Conservation (phyloP, 2,797 vertebrate genomes). For the Anas georgica region DNA sequence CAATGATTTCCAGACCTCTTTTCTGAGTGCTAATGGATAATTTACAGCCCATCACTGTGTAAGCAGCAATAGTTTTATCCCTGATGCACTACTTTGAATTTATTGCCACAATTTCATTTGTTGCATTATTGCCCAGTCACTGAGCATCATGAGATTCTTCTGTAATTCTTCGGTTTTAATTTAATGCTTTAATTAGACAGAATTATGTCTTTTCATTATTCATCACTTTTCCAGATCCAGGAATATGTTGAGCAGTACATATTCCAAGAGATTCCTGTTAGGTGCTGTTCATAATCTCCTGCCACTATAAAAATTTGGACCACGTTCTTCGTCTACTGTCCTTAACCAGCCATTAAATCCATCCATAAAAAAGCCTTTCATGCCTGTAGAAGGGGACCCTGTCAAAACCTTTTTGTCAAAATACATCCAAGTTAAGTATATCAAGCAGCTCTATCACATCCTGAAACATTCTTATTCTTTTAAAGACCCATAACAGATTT, state of each 20-base stretch:
- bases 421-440: not conserved
- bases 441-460: not conserved
- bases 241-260: not conserved
- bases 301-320: not conserved
- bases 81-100: not conserved
- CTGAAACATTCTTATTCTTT: not conserved
- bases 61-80: constrained; percentile 19
- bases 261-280: not conserved
- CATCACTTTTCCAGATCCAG: not conserved
- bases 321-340: not conserved
- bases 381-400: not conserved
- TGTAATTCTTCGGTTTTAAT: constrained; percentile 11
- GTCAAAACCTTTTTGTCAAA: not conserved
- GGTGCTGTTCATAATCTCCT: not conserved
- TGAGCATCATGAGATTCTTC: not conserved
- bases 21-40: constrained; percentile 41
- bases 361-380: not conserved
- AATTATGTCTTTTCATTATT: not conserved
- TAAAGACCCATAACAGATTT: not conserved
- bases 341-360: not conserved
- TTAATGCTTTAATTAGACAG: constrained; percentile 44
- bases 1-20: constrained; percentile 1
- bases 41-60: constrained; percentile 2
- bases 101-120: constrained; percentile 48
- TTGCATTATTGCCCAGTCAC: constrained; percentile 18